These are phyloP conservation scores for Mamestra brassicae DNA, from an alignment of 2,888 invertebrate species.

Conservation along the genomic window DNA sequence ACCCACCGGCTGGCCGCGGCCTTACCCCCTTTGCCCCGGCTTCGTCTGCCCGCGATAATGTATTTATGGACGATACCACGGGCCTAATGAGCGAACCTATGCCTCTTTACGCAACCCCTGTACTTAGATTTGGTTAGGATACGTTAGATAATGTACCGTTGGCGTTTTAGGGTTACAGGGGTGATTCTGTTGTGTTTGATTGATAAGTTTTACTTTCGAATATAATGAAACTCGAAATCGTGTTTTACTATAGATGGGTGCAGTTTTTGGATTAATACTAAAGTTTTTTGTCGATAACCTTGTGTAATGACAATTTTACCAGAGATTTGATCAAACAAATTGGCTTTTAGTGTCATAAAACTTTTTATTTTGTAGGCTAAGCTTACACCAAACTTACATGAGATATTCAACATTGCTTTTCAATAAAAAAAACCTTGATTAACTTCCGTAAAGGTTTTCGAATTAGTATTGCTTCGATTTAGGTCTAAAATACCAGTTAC, in stretches of 20 bases:
- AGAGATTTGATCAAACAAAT: neutral
- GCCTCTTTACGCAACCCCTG: slow-evolving; percentile 84
- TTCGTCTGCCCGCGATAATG: slow-evolving; percentile 82
- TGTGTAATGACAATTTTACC: neutral
- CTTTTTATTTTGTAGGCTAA: neutral
- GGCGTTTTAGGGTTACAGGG: slow-evolving; percentile 52
- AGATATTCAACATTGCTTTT: too few relatives aligned
- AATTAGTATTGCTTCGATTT: too few relatives aligned
- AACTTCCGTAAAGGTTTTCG: too few relatives aligned
- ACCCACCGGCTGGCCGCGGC: slow-evolving; percentile 78
- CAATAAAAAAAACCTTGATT: too few relatives aligned
- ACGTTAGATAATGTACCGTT: slow-evolving; percentile 64
- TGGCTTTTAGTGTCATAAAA: neutral
- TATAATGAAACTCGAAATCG: neutral
- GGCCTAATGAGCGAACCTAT: slow-evolving; percentile 88
- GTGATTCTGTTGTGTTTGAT: slow-evolving; percentile 1
- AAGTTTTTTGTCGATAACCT: too few relatives aligned
- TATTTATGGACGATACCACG: slow-evolving; percentile 90
- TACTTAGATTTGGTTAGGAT: slow-evolving; percentile 70
- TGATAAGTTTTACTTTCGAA: neutral
- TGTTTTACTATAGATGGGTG: neutral
- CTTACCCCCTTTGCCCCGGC: slow-evolving; percentile 60
- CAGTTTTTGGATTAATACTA: too few relatives aligned
- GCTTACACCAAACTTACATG: too few relatives aligned
- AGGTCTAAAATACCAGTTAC: neutral